Evolutionary conservation across 2,797 vertebrate species (phyloP), one percentile per base, ranked within the genome.

Genomic region (Apogon talboti): DNA sequence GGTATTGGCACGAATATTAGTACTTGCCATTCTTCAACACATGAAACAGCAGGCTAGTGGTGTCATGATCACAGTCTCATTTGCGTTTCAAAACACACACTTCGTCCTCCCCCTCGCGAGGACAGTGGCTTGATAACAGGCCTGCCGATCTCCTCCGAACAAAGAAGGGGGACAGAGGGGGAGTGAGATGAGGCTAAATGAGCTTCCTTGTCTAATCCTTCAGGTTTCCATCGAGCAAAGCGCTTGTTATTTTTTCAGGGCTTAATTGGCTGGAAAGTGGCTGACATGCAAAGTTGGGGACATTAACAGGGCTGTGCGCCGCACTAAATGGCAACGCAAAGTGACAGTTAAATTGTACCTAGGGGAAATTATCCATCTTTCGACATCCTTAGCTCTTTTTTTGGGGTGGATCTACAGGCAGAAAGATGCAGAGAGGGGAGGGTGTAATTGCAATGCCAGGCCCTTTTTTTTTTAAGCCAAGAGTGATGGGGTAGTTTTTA

Each of bases 281-380:
- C 96, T 98, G 97, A 98, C 97, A 96, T 97, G 97, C 96, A 96
- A 98, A 98, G 97, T 98, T 97, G 95, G 95, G 95, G 96, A 96
- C 96, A 95, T 98, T 99, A 94, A 93, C 95, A 16, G 93, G 92
- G 94, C 93, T 92, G 93, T 91, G 89, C 94, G 93, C 96, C 92
- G 93, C 94, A 95, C 95, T 96, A 98, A 98, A 97, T 97, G 95
- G 96, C 95, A 96, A 96, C 91, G 93, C 96, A 91, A 96, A 96
- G 94, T 98, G 98, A 99, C 98, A 98, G 96, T 96, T 98, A 98
- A 99, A 99, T 99, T 99, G 97, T 98, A 98, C 97, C 95, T 94
- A 95, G 94, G 95, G 85, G 95, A 98, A 98, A 99, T 98, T 97
- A 98, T 96, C 96, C 96, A 95, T 96, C 96, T 96, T 98, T 98